These are phyloP conservation scores for Spea multiplicata DNA, from an alignment of 2,113 vertebrate genomes.

Conservation along the genomic window DNA sequence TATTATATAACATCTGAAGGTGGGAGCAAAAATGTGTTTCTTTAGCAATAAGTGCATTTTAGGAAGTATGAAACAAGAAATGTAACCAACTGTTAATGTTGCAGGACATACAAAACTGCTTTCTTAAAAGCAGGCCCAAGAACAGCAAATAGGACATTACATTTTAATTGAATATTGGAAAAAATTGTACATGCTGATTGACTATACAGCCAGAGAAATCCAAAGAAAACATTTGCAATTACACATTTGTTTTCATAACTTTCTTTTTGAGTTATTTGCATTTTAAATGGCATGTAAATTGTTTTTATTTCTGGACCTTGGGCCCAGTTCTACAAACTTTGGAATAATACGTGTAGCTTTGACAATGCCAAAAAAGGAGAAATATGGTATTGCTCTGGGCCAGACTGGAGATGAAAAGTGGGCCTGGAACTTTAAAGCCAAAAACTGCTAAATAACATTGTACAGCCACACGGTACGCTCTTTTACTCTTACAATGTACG, in stretches of 20 bases:
- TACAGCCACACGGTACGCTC: too few relatives aligned
- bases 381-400: too few relatives aligned
- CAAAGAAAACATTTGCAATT: conserved; percentile 19
- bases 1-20: conserved; percentile 37
- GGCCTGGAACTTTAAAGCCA: too few relatives aligned
- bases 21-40: conserved; percentile 40
- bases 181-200: background rate
- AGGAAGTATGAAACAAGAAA: conserved; percentile 21
- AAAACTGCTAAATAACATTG: too few relatives aligned
- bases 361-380: too few relatives aligned
- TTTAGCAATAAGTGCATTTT: conserved; percentile 21
- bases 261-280: background rate
- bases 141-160: conserved; percentile 7
- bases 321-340: background rate
- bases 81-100: conserved; percentile 29
- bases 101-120: conserved; percentile 26
- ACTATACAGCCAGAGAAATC: background rate
- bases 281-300: background rate
- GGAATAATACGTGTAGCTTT: too few relatives aligned
- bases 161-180: conserved; percentile 4
- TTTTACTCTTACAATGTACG: too few relatives aligned
- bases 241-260: background rate
- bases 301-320: background rate
- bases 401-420: too few relatives aligned
- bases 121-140: conserved; percentile 6